Conservation (phyloP, 1,140 invertebrate genomes). For the Drosophila repleta region DNA sequence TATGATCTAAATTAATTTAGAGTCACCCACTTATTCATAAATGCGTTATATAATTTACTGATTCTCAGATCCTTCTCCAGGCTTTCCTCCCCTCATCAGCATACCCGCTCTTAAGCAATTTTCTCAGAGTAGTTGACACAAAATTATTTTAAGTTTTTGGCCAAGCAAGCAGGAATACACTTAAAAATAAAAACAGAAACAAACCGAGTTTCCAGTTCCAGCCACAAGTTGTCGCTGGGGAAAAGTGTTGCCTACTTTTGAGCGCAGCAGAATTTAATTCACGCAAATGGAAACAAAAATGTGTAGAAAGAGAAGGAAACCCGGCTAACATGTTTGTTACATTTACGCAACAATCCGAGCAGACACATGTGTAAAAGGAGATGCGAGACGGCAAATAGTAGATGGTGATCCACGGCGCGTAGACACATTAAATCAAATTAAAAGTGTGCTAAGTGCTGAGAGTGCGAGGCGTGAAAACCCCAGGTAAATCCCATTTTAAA, state of each 20-base stretch:
- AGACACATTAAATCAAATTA: slow-evolving; percentile 83
- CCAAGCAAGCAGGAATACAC: slow-evolving; percentile 7
- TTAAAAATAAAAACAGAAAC: neutral
- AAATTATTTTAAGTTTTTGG: slow-evolving; percentile 62
- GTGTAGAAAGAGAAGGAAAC: neutral
- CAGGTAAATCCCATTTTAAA: slow-evolving; percentile 81
- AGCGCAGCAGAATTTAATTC: slow-evolving; percentile 60
- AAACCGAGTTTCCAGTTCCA: slow-evolving; percentile 17
- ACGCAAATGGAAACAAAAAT: slow-evolving; percentile 47
- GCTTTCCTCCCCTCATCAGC: too few species aligned
- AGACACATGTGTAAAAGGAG: neutral
- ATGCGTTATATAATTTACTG: too few species aligned
- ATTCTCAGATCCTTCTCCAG: too few species aligned
- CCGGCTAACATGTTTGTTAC: slow-evolving; percentile 37
- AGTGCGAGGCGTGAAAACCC: slow-evolving; percentile 74
- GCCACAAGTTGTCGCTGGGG: slow-evolving; percentile 57
- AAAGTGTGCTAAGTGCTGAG: slow-evolving; percentile 69
- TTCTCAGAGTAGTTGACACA: slow-evolving; percentile 20
- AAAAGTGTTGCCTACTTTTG: slow-evolving; percentile 41
- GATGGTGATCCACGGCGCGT: slow-evolving; percentile 58
- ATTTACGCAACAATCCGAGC: slow-evolving; percentile 45
- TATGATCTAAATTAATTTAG: too few species aligned
- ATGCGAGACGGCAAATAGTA: slow-evolving; percentile 22
- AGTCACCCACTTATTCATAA: too few species aligned
- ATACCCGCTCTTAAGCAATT: neutral